A percentile compares a stretch with the other conserved stretches of the same genome.
phyloP scores from a whole-genome alignment of 2,797 vertebrate species.

The Syncerus caffer region DNA sequence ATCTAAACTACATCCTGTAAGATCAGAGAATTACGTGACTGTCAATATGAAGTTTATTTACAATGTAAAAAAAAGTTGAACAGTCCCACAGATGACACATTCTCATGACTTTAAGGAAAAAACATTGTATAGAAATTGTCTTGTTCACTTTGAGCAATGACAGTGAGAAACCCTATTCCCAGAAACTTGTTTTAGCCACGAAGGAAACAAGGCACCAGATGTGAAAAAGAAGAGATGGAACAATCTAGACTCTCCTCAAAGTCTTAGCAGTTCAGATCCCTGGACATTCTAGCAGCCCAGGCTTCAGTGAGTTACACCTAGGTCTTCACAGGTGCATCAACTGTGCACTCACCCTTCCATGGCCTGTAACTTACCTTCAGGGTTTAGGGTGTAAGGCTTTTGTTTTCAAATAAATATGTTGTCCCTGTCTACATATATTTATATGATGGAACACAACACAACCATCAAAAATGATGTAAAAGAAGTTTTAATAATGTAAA shows the following conservation, averaged over 20 bases:
- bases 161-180: not conserved
- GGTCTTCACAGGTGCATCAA: not conserved
- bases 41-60: conserved; percentile 21
- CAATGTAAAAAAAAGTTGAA: not conserved
- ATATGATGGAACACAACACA: not conserved
- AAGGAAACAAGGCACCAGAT: not conserved
- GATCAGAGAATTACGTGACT: conserved; percentile 5
- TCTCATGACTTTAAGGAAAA: not conserved
- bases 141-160: not conserved
- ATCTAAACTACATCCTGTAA: conserved; percentile 2
- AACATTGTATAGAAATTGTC: not conserved
- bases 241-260: not conserved
- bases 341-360: not conserved
- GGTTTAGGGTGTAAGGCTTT: not conserved
- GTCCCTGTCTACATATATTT: not conserved
- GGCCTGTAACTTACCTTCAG: not conserved
- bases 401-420: not conserved
- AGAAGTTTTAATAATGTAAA: not conserved
- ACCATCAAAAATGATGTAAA: not conserved
- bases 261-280: not conserved
- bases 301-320: not conserved
- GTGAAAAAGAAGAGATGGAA: not conserved
- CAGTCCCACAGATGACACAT: not conserved
- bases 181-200: not conserved
- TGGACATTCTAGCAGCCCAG: not conserved